Conservation (phyloP, 1,140 invertebrate species). For the Gryon sp. region DNA sequence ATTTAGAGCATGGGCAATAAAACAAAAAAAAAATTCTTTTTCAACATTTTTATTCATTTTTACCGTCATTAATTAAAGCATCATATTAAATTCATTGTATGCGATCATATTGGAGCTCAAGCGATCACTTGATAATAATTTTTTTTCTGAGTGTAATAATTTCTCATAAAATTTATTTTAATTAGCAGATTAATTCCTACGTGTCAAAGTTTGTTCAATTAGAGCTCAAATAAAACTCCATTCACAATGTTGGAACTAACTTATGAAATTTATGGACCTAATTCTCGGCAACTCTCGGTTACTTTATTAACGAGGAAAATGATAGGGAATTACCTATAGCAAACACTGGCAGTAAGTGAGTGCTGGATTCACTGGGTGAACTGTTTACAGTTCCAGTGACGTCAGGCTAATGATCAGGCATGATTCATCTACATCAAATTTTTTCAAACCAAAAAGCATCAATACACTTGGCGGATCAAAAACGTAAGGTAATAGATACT, state of each 20-base stretch:
- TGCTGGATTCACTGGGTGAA: neutral
- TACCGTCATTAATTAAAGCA: too few relatives aligned
- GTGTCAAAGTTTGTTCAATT: constrained; percentile 50
- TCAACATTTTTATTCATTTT: too few relatives aligned
- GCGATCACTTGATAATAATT: neutral
- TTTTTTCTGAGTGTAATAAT: neutral
- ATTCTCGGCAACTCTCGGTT: constrained; percentile 16
- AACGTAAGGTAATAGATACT: constrained; percentile 14
- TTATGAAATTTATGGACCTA: constrained; percentile 34
- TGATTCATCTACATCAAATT: neutral
- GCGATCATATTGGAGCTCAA: too few relatives aligned
- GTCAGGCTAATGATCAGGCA: neutral
- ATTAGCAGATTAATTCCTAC: constrained; percentile 33
- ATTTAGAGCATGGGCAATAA: too few relatives aligned
- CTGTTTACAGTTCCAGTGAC: constrained; percentile 14
- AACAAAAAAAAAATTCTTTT: too few relatives aligned
- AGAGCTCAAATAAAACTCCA: constrained; percentile 41
- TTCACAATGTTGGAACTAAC: constrained; percentile 8
- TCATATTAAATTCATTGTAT: too few relatives aligned
- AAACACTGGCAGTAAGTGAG: constrained; percentile 1
- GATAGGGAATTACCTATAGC: constrained; percentile 32
- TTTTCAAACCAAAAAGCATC: constrained; percentile 3
- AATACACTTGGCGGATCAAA: constrained; percentile 1
- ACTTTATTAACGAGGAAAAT: constrained; percentile 35
- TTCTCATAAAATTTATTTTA: constrained; percentile 23